These are phyloP conservation scores for Fulmarus glacialis DNA, from an alignment of 2,113 vertebrate species.

Conservation along the genomic window DNA sequence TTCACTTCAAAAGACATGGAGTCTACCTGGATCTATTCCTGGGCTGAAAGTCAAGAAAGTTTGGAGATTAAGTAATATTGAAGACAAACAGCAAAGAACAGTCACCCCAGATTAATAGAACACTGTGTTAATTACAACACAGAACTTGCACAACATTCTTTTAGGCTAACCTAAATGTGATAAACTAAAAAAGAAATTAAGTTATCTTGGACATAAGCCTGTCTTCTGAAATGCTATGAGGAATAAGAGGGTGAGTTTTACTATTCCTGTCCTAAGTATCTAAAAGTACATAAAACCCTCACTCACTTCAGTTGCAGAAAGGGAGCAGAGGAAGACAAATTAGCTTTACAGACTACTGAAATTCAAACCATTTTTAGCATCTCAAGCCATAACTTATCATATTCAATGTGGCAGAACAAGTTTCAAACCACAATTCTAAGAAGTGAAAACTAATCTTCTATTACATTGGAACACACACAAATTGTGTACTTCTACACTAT, in stretches of 20 bases:
- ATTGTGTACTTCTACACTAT: neutral
- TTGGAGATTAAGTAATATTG: neutral
- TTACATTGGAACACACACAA: neutral
- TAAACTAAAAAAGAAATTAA: neutral
- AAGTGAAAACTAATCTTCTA: neutral
- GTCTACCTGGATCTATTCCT: neutral
- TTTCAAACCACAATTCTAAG: neutral
- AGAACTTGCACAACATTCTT: neutral
- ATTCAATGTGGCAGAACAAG: neutral
- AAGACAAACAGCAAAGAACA: neutral
- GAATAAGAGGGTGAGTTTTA: neutral
- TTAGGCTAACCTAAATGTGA: neutral
- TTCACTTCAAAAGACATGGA: conserved; percentile 25
- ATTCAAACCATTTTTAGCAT: neutral
- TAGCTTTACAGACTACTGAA: neutral
- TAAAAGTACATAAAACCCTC: neutral
- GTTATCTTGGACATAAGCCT: neutral
- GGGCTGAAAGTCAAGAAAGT: neutral
- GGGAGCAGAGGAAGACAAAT: neutral
- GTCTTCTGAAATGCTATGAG: neutral
- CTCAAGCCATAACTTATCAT: neutral
- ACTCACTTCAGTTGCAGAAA: neutral
- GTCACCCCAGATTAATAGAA: neutral
- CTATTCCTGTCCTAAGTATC: neutral
- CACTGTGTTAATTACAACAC: neutral